Evolutionary conservation across 2,797 vertebrate species (phyloP).

Genomic region (Kryptopterus vitreolus): DNA sequence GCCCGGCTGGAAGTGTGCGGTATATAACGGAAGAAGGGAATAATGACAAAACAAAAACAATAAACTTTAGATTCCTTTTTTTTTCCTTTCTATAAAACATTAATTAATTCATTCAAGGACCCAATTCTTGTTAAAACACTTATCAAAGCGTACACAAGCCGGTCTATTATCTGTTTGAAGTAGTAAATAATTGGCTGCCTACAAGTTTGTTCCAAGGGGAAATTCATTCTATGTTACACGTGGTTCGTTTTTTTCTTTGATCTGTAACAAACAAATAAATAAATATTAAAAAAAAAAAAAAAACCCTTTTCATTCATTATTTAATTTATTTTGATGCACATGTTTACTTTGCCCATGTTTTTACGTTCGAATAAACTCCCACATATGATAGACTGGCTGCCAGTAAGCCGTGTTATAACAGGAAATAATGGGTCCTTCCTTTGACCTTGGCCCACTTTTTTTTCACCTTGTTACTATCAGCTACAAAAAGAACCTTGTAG

Average conservation of each 20-base stretch:
- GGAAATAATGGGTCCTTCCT: not conserved
- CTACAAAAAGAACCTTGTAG: not conserved
- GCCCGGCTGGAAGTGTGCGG: not conserved
- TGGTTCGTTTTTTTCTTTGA: not conserved
- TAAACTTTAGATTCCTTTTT: not conserved
- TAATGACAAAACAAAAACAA: not conserved
- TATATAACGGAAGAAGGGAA: not conserved
- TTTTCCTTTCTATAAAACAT: not conserved
- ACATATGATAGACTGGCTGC: not conserved
- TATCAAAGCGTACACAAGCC: not conserved
- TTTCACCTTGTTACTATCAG: not conserved
- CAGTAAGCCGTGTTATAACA: not conserved
- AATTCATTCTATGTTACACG: not conserved
- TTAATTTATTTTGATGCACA: not conserved
- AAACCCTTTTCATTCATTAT: not conserved
- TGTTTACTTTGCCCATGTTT: too few relatives aligned
- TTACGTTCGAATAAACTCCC: not conserved
- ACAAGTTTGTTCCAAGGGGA: not conserved
- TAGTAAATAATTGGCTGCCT: not conserved
- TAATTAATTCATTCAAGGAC: not conserved
- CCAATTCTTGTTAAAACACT: not conserved
- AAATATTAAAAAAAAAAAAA: not conserved
- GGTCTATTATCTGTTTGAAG: not conserved
- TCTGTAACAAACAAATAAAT: not conserved
- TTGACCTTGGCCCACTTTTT: conserved; percentile 7